Conservation (phyloP, 2,113 vertebrate species). For the Apteryx owenii region DNA sequence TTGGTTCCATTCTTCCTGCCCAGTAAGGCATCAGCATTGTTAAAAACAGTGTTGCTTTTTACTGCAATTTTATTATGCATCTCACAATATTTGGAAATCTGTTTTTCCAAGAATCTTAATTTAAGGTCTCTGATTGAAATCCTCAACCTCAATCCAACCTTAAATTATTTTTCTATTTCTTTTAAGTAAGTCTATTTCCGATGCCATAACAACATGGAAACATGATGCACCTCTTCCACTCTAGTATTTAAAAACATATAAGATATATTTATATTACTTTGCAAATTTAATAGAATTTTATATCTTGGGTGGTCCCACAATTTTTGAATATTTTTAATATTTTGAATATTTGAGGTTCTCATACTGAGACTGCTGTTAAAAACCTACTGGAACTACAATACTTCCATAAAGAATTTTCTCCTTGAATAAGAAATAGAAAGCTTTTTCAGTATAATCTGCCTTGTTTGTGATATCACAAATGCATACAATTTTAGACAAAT, state of each 20-base stretch:
- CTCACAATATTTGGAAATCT: not conserved
- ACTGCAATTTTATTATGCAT: not conserved
- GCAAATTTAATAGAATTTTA: not conserved
- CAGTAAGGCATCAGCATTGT: not conserved
- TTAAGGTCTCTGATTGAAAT: not conserved
- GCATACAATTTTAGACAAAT: not conserved
- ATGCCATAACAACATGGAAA: not conserved
- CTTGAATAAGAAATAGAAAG: not conserved
- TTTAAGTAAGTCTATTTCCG: not conserved
- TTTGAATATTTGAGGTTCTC: not conserved
- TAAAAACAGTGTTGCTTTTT: not conserved
- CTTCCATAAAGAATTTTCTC: not conserved
- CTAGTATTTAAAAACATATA: not conserved
- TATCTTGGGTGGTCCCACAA: not conserved
- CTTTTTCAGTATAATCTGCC: not conserved
- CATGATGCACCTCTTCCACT: not conserved
- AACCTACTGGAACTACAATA: not conserved
- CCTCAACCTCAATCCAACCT: not conserved
- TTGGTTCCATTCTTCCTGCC: not conserved
- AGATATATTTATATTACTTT: not conserved
- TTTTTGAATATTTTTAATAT: not conserved
- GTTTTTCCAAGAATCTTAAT: not conserved
- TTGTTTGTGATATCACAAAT: not conserved
- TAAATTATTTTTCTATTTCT: not conserved
- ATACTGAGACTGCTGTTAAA: not conserved